Conservation (phyloP, 2,113 vertebrate species). For the Chaetops frenatus region DNA sequence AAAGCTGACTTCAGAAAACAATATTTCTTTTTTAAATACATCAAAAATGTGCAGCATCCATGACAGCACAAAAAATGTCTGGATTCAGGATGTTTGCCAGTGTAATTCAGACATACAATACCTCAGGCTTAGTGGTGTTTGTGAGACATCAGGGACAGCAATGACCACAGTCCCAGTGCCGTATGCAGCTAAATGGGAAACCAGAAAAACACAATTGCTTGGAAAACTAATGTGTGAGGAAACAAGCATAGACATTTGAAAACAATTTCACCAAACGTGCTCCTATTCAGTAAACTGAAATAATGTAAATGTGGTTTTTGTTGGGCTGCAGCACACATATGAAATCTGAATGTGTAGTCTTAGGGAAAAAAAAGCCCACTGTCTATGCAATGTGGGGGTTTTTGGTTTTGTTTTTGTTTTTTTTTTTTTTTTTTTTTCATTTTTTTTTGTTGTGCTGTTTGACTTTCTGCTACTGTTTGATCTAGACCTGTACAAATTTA, state of each 20-base stretch:
- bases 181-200: background rate
- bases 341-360: background rate
- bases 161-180: background rate
- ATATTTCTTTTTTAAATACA: background rate
- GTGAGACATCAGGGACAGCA: background rate
- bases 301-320: background rate
- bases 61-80: background rate
- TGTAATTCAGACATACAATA: background rate
- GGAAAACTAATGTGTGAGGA: background rate
- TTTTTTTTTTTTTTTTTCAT: too few species aligned
- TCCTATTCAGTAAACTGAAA: background rate
- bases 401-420: background rate
- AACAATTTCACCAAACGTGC: background rate
- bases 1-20: background rate
- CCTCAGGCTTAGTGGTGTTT: background rate
- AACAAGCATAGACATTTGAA: background rate
- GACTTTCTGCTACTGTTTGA: background rate
- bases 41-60: background rate
- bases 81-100: background rate
- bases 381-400: background rate
- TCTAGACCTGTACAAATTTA: background rate
- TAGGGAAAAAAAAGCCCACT: background rate
- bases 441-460: background rate
- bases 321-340: background rate
- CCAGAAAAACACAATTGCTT: background rate